phyloP scores from a whole-genome alignment of 2,888 invertebrate species.

The Cephalotes varians region DNA sequence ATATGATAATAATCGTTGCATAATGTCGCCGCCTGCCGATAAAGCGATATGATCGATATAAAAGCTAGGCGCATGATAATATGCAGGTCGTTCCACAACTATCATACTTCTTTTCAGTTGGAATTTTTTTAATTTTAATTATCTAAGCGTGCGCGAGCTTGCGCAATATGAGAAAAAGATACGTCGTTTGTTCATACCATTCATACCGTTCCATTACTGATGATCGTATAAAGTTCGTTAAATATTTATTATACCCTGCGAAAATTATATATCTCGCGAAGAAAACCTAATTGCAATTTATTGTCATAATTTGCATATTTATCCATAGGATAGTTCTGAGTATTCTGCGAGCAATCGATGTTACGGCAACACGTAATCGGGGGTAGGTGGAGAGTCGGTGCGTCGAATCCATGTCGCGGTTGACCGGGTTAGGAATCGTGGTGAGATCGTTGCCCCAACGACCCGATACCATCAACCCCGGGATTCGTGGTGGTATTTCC shows the following conservation, averaged over 20 bases:
- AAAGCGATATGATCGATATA: constrained; percentile 43
- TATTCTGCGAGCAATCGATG: constrained; percentile 69
- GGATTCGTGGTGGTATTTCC: constrained; percentile 46
- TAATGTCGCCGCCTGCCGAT: constrained; percentile 32
- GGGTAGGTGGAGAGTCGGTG: constrained; percentile 57
- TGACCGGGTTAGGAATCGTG: constrained; percentile 85
- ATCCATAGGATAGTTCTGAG: constrained; percentile 32
- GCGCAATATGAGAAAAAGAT: background rate
- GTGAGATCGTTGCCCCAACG: constrained; percentile 80
- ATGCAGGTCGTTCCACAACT: constrained; percentile 33
- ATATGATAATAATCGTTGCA: constrained; percentile 49
- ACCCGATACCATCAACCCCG: constrained; percentile 68
- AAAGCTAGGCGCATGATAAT: background rate
- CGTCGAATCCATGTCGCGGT: constrained; percentile 80
- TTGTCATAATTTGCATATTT: constrained; percentile 3
- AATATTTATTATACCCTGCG: background rate
- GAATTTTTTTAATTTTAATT: constrained; percentile 14
- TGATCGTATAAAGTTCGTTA: background rate
- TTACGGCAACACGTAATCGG: constrained; percentile 69
- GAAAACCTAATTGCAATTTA: background rate
- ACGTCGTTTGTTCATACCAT: background rate
- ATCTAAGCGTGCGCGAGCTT: background rate
- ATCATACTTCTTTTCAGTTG: constrained; percentile 14
- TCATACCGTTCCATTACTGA: background rate
- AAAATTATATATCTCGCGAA: background rate